Evolutionary conservation across 2,888 invertebrate genomes (phyloP), one percentile per base, ranked within the genome.

Genomic region (Drosophila villosipedis): DNA sequence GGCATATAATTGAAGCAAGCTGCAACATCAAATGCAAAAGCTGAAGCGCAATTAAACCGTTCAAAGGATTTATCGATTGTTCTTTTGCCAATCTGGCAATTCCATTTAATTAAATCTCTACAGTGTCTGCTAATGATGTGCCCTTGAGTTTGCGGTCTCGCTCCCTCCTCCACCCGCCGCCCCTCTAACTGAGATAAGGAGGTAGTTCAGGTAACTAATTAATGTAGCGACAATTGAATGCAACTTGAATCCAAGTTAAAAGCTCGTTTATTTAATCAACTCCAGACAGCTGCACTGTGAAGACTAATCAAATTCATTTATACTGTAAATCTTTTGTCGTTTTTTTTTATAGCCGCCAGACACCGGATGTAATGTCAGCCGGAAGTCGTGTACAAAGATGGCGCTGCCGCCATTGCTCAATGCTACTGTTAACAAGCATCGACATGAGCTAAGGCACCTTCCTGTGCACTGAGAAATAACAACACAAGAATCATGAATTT

Each of bases 71-170:
- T 57, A 59, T 65, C 57, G 69, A 76, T 61, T 71, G 89, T 70
- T 60, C 63, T 50, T 37, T 64, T 47, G 84, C 73, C 87, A 76
- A 43, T 76, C 73, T 73, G 76, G 78, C 80, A 83, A 85, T 74
- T 76, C 86, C 76, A 89, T 89, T 89, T 81, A 84, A 86, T 84
- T 90, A 82, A 90, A 84, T 84, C 84, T 71, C 70, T 59, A 62
- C 83, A 83, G 73, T 78, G 76, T 63, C 61, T 72, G 70, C 82
- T 90, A 87, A 90, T 88, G 88, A 87, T 78, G 69, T 73, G 76
- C 75, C 75, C 82, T 86, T 72, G 68, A 64, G 49, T 54, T 25
- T 80, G 83, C 43, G 79, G 74, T 69, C 16, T 37, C 7, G 10
- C 28, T 10, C 9, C 12, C 19, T 0, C 10, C 10, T 35, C 2